Percentiles rank a stretch among this genome's conserved stretches.
Evolutionary conservation across 92 coral and sea anemone species (phyloP).

Genomic region (Pocillopora grandis): DNA sequence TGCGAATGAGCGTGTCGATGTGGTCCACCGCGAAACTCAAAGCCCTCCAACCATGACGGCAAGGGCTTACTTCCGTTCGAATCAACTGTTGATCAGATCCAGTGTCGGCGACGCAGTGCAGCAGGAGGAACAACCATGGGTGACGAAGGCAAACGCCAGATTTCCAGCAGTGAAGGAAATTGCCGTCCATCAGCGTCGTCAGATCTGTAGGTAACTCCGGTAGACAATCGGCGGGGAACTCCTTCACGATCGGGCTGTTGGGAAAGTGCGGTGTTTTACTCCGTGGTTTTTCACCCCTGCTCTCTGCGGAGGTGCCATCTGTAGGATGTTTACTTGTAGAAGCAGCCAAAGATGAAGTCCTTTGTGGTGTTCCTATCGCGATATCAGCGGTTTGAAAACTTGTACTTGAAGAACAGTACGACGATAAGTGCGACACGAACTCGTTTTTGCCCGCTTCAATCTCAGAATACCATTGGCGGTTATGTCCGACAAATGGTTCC

Average conservation of each 20-base stretch:
- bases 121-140: constrained; percentile 71
- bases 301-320: background rate
- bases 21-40: constrained; percentile 92
- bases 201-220: constrained; percentile 70
- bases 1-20: constrained; percentile 91
- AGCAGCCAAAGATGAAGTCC: background rate
- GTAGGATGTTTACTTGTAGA: background rate
- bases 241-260: constrained; percentile 65
- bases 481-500: background rate
- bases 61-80: constrained; percentile 90
- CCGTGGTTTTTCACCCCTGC: background rate
- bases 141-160: constrained; percentile 92
- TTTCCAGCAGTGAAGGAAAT: constrained; percentile 89
- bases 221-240: constrained; percentile 51
- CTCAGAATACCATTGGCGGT: background rate
- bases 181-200: constrained; percentile 64
- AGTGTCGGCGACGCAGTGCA: constrained; percentile 67
- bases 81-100: constrained; percentile 43
- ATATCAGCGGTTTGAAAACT: background rate
- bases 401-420: background rate
- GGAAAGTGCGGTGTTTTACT: constrained; percentile 36
- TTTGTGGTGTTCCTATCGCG: background rate
- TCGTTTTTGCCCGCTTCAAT: background rate
- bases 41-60: constrained; percentile 86
- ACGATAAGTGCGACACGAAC: background rate